Conservation (phyloP, 2,888 invertebrate genomes). For the Portevinia maculata region DNA sequence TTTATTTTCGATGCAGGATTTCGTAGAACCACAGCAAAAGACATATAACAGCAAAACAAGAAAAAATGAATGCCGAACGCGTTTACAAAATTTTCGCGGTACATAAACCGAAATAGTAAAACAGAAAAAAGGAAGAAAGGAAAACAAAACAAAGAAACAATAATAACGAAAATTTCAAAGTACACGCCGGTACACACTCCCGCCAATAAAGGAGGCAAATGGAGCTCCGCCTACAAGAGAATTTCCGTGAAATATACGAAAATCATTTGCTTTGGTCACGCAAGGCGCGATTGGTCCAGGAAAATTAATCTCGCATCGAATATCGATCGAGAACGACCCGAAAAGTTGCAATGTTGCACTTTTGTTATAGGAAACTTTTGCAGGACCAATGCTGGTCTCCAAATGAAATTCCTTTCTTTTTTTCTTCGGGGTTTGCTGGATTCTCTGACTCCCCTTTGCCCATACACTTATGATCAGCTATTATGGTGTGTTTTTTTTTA, state of each 20-base stretch:
- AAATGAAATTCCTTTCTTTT: constrained; percentile 24
- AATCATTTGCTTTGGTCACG: constrained; percentile 76
- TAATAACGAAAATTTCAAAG: constrained; percentile 66
- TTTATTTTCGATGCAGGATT: constrained; percentile 43
- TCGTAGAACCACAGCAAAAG: constrained; percentile 51
- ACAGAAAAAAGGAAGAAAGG: constrained; percentile 15
- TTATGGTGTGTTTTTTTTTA: neutral
- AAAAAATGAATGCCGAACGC: constrained; percentile 22
- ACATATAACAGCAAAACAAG: constrained; percentile 15
- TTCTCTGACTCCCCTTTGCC: neutral
- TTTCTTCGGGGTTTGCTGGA: constrained; percentile 11
- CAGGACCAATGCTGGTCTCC: constrained; percentile 36
- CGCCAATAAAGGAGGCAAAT: constrained; percentile 49
- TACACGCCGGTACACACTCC: constrained; percentile 51
- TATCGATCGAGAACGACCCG: constrained; percentile 73
- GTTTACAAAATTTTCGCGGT: constrained; percentile 63
- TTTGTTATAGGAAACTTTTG: constrained; percentile 48
- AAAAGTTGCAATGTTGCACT: constrained; percentile 74
- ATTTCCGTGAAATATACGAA: constrained; percentile 72
- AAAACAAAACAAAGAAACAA: constrained; percentile 54
- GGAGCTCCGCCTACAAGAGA: constrained; percentile 72
- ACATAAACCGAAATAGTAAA: constrained; percentile 54
- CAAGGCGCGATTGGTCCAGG: constrained; percentile 76
- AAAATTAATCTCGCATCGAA: constrained; percentile 75
- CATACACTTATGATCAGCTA: constrained; percentile 16